Evolutionary conservation across 2,113 vertebrate species (phyloP).

Genomic region (Sorex fumeus): DNA sequence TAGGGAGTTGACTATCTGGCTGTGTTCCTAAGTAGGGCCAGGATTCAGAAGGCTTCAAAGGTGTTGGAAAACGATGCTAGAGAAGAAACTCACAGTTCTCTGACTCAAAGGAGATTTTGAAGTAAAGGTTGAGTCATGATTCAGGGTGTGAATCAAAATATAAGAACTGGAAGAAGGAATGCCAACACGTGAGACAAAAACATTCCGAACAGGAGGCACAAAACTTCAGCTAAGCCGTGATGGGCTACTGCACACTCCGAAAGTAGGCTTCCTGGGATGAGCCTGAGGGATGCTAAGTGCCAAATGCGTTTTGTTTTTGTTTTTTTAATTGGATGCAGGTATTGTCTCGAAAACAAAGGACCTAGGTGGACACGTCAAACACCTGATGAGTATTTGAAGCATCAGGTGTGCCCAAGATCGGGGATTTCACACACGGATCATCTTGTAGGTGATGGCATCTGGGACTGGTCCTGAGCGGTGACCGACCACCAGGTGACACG

Average conservation of each 20-base stretch:
- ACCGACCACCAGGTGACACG: not conserved
- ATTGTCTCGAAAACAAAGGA: not conserved
- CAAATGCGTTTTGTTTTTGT: not conserved
- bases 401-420: not conserved
- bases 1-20: not conserved
- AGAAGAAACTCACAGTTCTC: not conserved
- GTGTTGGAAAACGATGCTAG: not conserved
- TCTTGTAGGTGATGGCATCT: not conserved
- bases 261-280: not conserved
- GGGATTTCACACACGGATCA: not conserved
- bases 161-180: not conserved
- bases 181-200: not conserved
- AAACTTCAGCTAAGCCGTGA: not conserved
- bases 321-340: not conserved
- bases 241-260: not conserved
- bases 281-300: not conserved
- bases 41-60: slow-evolving; percentile 10
- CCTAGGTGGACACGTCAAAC: not conserved
- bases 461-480: not conserved
- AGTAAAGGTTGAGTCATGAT: no score
- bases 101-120: not conserved
- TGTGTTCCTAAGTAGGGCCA: not conserved
- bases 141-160: not conserved
- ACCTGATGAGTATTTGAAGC: not conserved
- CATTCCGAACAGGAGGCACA: not conserved